Conservation (phyloP, 2,113 vertebrate genomes). For the Alligator sinensis region DNA sequence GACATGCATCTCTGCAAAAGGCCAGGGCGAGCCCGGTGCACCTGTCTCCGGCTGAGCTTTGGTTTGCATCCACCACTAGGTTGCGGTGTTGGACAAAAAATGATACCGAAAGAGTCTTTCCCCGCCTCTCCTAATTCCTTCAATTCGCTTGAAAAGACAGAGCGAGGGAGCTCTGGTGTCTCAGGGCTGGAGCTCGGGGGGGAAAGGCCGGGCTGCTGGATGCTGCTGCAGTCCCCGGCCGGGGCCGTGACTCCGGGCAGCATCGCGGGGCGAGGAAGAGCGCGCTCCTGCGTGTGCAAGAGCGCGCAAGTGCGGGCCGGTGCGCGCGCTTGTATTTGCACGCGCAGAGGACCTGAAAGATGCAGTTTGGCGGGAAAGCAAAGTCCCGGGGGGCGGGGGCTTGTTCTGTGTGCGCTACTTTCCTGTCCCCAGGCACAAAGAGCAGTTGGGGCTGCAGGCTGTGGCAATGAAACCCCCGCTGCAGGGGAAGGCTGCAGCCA, state of each 20-base stretch:
- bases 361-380: no score
- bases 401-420: no score
- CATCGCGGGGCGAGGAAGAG: neutral
- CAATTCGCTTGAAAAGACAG: neutral
- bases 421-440: neutral
- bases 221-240: neutral
- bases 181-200: neutral
- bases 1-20: neutral
- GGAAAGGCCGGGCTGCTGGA: no score
- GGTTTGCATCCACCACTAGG: constrained; percentile 10
- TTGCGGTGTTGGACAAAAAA: constrained; percentile 40
- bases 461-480: neutral
- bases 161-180: neutral
- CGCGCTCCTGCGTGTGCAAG: no score
- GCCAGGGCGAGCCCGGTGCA: neutral
- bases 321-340: no score
- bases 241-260: neutral
- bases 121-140: neutral
- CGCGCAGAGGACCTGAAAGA: no score
- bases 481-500: neutral
- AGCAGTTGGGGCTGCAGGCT: neutral
- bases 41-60: neutral
- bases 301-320: no score
- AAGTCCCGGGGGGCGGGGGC: no score
- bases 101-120: neutral